phyloP scores from a whole-genome alignment of 2,113 vertebrate species.

The Acrocephalus arundinaceus region DNA sequence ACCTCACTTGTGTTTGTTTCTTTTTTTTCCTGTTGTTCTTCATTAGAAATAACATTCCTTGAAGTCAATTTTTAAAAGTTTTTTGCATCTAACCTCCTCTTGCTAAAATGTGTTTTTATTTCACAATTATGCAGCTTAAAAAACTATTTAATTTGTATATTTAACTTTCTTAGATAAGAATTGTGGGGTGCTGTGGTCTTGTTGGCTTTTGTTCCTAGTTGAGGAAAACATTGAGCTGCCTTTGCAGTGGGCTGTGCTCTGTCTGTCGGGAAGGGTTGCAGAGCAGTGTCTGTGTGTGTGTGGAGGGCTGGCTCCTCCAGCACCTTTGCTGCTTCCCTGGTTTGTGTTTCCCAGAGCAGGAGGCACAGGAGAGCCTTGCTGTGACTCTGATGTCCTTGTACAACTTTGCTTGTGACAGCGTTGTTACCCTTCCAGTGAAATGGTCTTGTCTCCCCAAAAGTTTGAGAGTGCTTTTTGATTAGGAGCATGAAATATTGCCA shows the following conservation, averaged over 20 bases:
- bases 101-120: background rate
- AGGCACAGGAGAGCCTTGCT: background rate
- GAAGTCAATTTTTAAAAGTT: background rate
- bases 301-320: background rate
- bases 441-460: background rate
- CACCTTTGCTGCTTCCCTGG: background rate
- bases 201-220: background rate
- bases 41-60: background rate
- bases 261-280: background rate
- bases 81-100: background rate
- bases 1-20: background rate
- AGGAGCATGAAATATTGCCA: slow-evolving; percentile 2
- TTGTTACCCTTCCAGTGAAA: background rate
- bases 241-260: background rate
- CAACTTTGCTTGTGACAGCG: background rate
- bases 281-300: fast-evolving
- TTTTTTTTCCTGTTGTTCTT: background rate
- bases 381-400: background rate
- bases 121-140: background rate
- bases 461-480: slow-evolving; percentile 44
- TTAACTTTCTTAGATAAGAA: background rate
- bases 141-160: background rate
- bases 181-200: background rate
- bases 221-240: background rate
- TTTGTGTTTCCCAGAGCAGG: background rate